Base-by-base conservation (phyloP, 1,140 invertebrate genomes). In the Oryzaephilus surinamensis region DNA sequence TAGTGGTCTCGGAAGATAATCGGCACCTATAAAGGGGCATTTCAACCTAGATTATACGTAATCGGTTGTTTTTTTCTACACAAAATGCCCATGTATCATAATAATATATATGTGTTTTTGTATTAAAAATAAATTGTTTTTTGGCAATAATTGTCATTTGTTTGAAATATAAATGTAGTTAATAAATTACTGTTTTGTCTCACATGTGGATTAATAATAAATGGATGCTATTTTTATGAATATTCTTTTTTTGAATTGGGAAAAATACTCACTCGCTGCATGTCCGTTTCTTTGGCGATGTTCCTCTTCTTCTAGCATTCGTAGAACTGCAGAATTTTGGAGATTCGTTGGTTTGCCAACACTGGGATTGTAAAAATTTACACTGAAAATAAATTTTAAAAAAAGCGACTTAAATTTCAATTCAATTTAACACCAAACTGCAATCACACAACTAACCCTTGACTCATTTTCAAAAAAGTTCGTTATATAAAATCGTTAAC, bases 251-350 rank as follows among this genome's bases (percentile, higher is more conserved):
- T n/a, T n/a, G n/a, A n/a, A n/a, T n/a, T n/a, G n/a, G n/a, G n/a
- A n/a, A n/a, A n/a, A n/a, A n/a, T n/a, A 69, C 74, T 72, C 66
- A 81, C 78, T 72, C 26, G 71, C 69, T 43, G 67, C 64, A 36
- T 67, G 69, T 52, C 65, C 66, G 41, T 64, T 65, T 41, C 71
- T 68, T 51, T 72, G 68, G 60, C 74, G 62, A 43, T 67, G 60
- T 65, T 87, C 82, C 57, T 85, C 81, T 57, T 86, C 82, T 54
- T 86, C 82, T 15, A 86, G 69, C 74, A 84, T 82, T 26, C 78
- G 71, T 30, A 87, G 63, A 32, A 86, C 84, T 23, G 81, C 81
- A 14, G 82, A 86, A 56, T 86, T 85, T 50, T 83, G 79, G 48
- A 87, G 64, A 63, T 84, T 84, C 18, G 75, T 61, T 17, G 82